Percentiles rank a stretch among this genome's conserved stretches.
These are phyloP conservation scores for Ectemnius lituratus DNA, from an alignment of 2,888 invertebrate species.

Conservation along the genomic window DNA sequence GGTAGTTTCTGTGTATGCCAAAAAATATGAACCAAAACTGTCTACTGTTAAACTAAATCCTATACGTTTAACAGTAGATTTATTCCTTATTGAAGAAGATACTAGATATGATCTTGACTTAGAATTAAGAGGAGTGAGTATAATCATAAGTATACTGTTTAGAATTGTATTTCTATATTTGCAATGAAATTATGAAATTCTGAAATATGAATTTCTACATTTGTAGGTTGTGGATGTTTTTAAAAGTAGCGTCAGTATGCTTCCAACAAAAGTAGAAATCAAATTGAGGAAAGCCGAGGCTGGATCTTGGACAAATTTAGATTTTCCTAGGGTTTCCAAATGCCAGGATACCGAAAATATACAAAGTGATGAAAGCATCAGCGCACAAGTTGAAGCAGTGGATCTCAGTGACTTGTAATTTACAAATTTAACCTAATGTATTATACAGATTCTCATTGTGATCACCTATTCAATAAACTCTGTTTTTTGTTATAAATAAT, in stretches of 20 bases:
- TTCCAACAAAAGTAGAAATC: conserved; percentile 94
- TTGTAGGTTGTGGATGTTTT: conserved; percentile 87
- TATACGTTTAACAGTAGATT: conserved; percentile 85
- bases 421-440: too few species aligned
- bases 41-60: conserved; percentile 91
- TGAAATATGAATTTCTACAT: conserved; percentile 43
- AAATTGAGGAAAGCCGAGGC: conserved; percentile 92
- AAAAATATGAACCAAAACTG: conserved; percentile 89
- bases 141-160: neutral
- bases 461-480: conserved; percentile 6
- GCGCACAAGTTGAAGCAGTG: conserved; percentile 82
- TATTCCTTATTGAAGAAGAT: conserved; percentile 89
- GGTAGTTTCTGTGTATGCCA: conserved; percentile 93
- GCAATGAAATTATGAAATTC: neutral
- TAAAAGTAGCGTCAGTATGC: conserved; percentile 87
- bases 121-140: conserved; percentile 89
- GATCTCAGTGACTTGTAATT: conserved; percentile 85
- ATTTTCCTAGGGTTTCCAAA: conserved; percentile 79
- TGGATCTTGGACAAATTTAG: conserved; percentile 89
- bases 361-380: conserved; percentile 76
- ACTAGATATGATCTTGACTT: conserved; percentile 87
- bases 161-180: neutral
- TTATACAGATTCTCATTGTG: conserved; percentile 42
- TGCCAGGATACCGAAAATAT: conserved; percentile 48
- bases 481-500: conserved; percentile 16